phyloP scores from a whole-genome alignment of 2,113 vertebrate species.

The Nettapus auritus region DNA sequence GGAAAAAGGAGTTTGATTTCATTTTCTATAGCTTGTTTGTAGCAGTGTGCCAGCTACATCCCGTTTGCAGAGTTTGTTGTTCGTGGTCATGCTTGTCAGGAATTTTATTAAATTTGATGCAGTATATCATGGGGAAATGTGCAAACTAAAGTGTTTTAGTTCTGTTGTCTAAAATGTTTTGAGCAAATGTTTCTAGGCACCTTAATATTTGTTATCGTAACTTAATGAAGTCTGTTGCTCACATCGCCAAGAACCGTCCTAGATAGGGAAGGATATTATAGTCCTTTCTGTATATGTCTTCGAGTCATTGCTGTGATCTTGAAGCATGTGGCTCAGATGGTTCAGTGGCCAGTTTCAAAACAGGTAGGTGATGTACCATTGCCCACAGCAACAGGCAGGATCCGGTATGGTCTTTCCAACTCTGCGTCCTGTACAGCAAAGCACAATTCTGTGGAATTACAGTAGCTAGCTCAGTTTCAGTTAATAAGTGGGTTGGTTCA shows the following conservation, averaged over 20 bases:
- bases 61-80: background rate
- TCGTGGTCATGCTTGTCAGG: background rate
- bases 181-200: background rate
- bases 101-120: background rate
- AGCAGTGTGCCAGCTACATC: background rate
- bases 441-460: background rate
- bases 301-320: background rate
- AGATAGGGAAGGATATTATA: background rate
- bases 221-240: background rate
- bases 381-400: background rate
- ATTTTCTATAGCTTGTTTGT: background rate
- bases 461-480: background rate
- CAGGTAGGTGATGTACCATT: background rate
- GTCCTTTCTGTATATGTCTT: background rate
- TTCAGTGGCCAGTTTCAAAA: background rate
- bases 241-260: background rate
- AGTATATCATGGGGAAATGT: background rate
- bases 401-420: background rate
- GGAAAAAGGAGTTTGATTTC: background rate
- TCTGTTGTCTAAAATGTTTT: background rate
- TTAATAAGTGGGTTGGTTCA: background rate
- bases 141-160: fast-evolving
- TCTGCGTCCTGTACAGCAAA: background rate
- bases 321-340: background rate
- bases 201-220: background rate